phyloP scores from a whole-genome alignment of 2,888 invertebrate genomes.

The Andrena chrysosceles region DNA sequence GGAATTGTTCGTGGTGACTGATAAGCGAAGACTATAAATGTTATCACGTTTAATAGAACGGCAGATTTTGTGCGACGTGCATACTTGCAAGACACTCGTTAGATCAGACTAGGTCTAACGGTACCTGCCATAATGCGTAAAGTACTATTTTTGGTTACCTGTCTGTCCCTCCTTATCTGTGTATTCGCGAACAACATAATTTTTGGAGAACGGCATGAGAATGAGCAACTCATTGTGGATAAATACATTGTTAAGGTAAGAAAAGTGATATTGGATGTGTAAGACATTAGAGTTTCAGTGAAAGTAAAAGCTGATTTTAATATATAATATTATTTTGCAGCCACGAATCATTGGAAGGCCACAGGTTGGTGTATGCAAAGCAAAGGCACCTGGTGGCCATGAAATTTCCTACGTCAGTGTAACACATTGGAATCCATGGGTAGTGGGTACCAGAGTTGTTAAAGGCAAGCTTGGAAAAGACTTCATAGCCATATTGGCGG shows the following conservation, averaged over 20 bases:
- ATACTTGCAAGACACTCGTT: neutral
- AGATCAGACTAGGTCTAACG: too few species aligned
- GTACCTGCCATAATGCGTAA: constrained; percentile 49
- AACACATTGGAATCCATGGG: constrained; percentile 34
- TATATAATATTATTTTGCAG: constrained; percentile 55
- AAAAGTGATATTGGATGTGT: neutral
- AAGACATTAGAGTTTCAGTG: neutral
- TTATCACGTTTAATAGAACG: neutral
- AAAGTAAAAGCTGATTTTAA: neutral
- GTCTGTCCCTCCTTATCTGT: constrained; percentile 63
- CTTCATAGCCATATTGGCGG: constrained; percentile 46
- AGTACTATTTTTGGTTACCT: constrained; percentile 50
- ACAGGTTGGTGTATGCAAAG: constrained; percentile 56
- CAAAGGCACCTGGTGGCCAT: constrained; percentile 12
- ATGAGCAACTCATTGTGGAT: constrained; percentile 61
- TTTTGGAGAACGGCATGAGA: constrained; percentile 62
- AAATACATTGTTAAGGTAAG: constrained; percentile 69
- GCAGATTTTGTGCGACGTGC: constrained; percentile 10
- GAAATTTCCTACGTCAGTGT: constrained; percentile 68
- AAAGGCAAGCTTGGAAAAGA: constrained; percentile 60
- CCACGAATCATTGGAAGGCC: constrained; percentile 40
- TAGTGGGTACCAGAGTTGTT: constrained; percentile 46
- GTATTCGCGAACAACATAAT: constrained; percentile 62
- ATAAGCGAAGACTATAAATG: constrained; percentile 67
- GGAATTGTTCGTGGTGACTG: constrained; percentile 32